phyloP scores from a whole-genome alignment of 2,888 invertebrate genomes.

The Chrysodeixis includens region DNA sequence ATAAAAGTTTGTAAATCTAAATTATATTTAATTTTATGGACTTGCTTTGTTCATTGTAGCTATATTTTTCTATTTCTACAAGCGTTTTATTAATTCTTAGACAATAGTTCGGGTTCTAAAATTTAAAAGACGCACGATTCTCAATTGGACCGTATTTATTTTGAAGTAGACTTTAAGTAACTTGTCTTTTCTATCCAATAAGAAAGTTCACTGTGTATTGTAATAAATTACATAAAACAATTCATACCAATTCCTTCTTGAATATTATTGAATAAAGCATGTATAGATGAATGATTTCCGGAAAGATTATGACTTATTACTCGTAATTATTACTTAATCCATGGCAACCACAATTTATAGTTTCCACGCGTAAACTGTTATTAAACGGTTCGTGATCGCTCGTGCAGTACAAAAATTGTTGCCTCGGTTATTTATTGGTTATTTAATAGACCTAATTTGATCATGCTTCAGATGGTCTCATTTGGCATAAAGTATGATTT shows the following conservation, averaged over 20 bases:
- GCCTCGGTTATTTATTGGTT: slow-evolving; percentile 17
- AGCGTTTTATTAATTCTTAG: too few species aligned
- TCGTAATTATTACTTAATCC: slow-evolving; percentile 47
- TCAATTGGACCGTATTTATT: too few species aligned
- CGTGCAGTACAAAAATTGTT: slow-evolving; percentile 14
- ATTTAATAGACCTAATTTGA: slow-evolving; percentile 27
- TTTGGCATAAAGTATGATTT: not conserved
- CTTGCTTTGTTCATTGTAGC: too few species aligned
- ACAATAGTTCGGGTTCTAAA: too few species aligned
- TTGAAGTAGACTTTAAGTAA: too few species aligned
- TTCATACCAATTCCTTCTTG: not conserved
- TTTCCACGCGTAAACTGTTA: slow-evolving; percentile 45
- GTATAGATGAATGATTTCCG: slow-evolving; percentile 25
- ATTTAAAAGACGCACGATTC: too few species aligned
- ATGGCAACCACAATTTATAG: slow-evolving; percentile 48
- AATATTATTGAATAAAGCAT: not conserved
- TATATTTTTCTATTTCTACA: too few species aligned
- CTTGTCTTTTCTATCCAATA: too few species aligned
- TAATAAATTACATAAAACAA: too few species aligned
- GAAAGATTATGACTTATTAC: slow-evolving; percentile 33
- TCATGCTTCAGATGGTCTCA: slow-evolving; percentile 12
- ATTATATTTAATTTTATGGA: too few species aligned
- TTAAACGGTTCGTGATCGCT: slow-evolving; percentile 28
- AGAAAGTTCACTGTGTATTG: too few species aligned
- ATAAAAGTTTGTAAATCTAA: too few species aligned